Base-by-base conservation (phyloP, 2,888 invertebrate genomes). In the Lymantria monacha region DNA sequence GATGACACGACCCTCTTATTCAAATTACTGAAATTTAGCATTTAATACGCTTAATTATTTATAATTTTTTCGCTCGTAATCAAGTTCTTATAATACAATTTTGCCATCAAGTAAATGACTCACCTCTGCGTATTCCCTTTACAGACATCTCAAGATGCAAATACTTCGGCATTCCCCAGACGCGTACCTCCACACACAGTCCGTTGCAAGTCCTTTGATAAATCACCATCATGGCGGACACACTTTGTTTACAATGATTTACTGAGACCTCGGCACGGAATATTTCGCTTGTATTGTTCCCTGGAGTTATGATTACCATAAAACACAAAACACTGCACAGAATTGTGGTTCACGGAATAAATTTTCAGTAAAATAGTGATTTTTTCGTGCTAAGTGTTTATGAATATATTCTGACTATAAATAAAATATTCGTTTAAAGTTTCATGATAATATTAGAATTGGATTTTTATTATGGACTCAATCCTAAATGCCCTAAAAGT, bases 241-340 rank as follows among this genome's bases (percentile, higher is more conserved):
- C 63, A 70, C 70, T 70, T 70, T 70, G 72, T 70, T 68, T 59
- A 44, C 53, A 42, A 59, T 71, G 72, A 71, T 71, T 72, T 72
- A 71, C 67, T 49, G 46, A 38, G 9, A 49, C 56, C 60, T 57
- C 55, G 53, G 57, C 64, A 59, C 68, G 56, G 61, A 68, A 66
- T 68, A 66, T 66, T 67, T 57, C 59, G 58, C 55, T 53, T 59
- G 63, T 63, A 70, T 71, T 71, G 72, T 72, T 63, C 59, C 44
- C 46, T 48, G 52, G 58, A 71, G 69, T 69, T 71, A 71, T 67
- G 72, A 70, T 72, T 72, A 72, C 72, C 71, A 71, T 71, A 71
- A 71, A 71, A 71, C 57, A 68, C 69, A 66, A 66, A 65, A 65
- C 61, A 64, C 53, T 64, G 64, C 51, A 58, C 56, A 55, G 48